Percentiles rank a stretch among this genome's conserved stretches.
These are phyloP conservation scores for Bubalus kerabau DNA, from an alignment of 2,113 vertebrate genomes.

Conservation along the genomic window DNA sequence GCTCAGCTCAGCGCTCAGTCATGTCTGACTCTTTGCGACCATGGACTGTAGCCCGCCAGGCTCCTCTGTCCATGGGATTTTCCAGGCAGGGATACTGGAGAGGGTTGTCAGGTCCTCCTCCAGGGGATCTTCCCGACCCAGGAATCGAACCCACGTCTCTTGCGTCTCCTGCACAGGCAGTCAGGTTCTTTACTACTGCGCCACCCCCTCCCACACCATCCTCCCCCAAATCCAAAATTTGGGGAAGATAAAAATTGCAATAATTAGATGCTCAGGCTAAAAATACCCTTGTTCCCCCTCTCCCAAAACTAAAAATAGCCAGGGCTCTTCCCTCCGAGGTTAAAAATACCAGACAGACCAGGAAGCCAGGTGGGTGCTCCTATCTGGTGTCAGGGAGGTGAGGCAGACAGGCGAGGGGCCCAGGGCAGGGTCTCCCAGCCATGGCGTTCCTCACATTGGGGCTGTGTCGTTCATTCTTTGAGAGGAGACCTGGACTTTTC, in stretches of 20 bases:
- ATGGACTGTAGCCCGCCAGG: background rate
- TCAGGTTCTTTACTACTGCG: background rate
- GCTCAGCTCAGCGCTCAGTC: background rate
- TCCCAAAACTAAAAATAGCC: background rate
- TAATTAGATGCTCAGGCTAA: background rate
- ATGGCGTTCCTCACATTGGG: background rate
- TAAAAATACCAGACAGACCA: background rate
- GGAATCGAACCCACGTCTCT: rapidly evolving
- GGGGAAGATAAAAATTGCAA: background rate
- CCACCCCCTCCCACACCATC: too few species aligned
- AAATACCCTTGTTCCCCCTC: background rate
- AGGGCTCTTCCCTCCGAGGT: background rate
- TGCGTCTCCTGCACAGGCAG: background rate
- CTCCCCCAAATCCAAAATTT: background rate
- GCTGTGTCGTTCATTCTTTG: background rate
- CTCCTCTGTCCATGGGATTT: background rate
- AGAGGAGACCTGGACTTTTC: too few species aligned
- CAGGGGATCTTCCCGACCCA: background rate
- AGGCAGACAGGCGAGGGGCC: background rate
- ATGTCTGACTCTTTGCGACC: background rate
- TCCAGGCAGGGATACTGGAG: background rate
- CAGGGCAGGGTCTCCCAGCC: background rate
- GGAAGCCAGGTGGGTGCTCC: background rate
- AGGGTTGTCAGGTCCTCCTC: background rate
- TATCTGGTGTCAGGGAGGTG: background rate